Base-by-base conservation (phyloP, 2,797 vertebrate genomes). In the Epinephelus awoara region DNA sequence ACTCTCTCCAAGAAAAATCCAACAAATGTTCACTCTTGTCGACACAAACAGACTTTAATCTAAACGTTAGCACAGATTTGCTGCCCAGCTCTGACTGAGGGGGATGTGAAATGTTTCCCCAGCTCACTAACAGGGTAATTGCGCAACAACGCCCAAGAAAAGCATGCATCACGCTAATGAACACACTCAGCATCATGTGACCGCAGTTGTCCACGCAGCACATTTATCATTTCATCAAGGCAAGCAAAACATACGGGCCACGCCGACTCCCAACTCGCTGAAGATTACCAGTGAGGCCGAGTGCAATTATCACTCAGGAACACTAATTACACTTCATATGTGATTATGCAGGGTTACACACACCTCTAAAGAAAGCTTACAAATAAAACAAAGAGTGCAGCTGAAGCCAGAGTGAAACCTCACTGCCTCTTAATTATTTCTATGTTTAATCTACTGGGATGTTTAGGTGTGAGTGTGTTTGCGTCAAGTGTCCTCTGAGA, bases 201-300 rank as follows among this genome's bases (percentile, higher is more conserved):
- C 73, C 15, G 19, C 81, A 69, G 54, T n/a, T 25, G 25, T 75
- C 71, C 47, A 69, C 21, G 25, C 21, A 59, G 52, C 58, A 72
- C 82, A 77, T 82, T 84, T 73, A 82, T 85, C 81, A 81, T 77
- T 84, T 88, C 83, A 83, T 83, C 75, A 77, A 51, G 66, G 49
- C 77, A 66, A 65, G 66, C 77, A 69, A 77, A 84, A 87, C 74
- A 85, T 83, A 64, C 23, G 59, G 82, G 78, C 59, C 7, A 47
- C 0, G 46, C 52, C 47, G 73, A 80, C 73, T 67, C 70, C 61
- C 47, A 63, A 47, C 56, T 67, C 57, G 6, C 58, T 46, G 9
- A 50, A 78, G 67, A 79, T 79, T 58, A 73, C 46, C 75, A 72
- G 55, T 29, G 46, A 17, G 29, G 58, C 47, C 50, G 15, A 46